A percentile compares a stretch with the other conserved stretches of the same genome.
Conservation (phyloP, 2,888 invertebrate genomes). For the Tipula helvola region DNA sequence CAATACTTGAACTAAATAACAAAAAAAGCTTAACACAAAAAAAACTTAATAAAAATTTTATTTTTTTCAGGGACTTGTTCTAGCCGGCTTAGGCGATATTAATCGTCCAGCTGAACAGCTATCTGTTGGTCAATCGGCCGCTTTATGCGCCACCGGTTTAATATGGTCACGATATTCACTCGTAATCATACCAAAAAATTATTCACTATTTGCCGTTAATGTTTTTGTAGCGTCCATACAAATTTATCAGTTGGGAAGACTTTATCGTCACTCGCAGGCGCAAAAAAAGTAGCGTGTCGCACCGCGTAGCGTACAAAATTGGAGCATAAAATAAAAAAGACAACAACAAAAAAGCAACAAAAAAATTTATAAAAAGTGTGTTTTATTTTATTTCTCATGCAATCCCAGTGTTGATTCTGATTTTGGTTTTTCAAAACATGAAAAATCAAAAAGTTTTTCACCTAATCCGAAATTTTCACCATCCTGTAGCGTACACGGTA, state of each 20-base stretch:
- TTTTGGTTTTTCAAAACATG: conserved; percentile 7
- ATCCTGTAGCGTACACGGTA: conserved; percentile 46
- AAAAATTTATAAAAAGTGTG: background rate
- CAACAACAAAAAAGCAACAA: background rate
- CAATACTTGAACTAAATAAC: background rate
- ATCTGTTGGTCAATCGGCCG: conserved; percentile 67
- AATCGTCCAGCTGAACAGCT: conserved; percentile 78
- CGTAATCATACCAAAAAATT: conserved; percentile 95
- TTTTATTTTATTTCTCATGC: background rate
- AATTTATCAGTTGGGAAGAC: conserved; percentile 68
- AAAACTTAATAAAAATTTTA: no score
- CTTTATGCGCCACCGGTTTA: conserved; percentile 76
- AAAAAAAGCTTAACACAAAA: background rate
- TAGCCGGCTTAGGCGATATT: conserved; percentile 82
- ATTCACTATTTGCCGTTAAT: conserved; percentile 88
- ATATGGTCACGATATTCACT: conserved; percentile 95
- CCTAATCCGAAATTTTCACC: conserved; percentile 46
- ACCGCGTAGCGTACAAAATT: background rate
- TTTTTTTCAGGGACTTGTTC: conserved; percentile 46
- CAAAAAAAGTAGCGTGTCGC: background rate
- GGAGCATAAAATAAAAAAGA: background rate
- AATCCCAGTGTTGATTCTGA: background rate
- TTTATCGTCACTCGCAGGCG: conserved; percentile 25
- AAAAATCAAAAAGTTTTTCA: conserved; percentile 41
- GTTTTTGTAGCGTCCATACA: conserved; percentile 89